Conservation (phyloP, 2,797 vertebrate genomes). For the Scarus forsteni region DNA sequence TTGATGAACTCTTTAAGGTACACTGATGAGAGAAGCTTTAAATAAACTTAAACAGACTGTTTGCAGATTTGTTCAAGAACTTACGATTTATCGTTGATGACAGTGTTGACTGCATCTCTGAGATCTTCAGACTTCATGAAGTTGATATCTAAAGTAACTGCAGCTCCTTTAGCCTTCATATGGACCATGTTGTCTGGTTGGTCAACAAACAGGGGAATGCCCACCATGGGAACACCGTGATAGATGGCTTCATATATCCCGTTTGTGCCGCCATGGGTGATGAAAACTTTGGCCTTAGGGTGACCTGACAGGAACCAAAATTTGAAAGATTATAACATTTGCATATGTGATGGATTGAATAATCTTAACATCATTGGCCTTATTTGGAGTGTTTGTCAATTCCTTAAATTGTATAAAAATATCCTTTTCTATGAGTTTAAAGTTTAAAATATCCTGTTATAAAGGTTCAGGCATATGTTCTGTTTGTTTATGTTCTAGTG, state of each 20-base stretch:
- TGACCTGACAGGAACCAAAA: constrained; percentile 84
- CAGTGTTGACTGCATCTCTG: constrained; percentile 80
- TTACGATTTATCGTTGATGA: constrained; percentile 78
- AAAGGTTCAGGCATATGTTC: too few species aligned
- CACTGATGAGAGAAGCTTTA: too few species aligned
- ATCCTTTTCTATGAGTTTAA: too few species aligned
- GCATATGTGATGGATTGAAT: too few species aligned
- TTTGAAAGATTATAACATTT: not conserved
- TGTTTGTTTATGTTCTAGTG: too few species aligned
- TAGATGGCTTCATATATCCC: constrained; percentile 95
- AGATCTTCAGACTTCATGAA: constrained; percentile 78
- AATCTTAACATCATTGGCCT: too few species aligned
- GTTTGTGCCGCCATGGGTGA: constrained; percentile 88
- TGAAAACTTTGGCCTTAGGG: constrained; percentile 88
- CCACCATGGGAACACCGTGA: constrained; percentile 91
- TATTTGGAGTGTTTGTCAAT: too few species aligned
- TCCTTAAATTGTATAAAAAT: too few species aligned
- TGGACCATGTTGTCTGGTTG: constrained; percentile 90
- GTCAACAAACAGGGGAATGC: constrained; percentile 90
- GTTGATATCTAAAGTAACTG: constrained; percentile 65
- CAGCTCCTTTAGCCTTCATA: constrained; percentile 88
- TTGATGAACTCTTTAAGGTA: not conserved
- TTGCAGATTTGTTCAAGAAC: constrained; percentile 10
- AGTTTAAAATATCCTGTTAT: too few species aligned
- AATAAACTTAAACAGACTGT: too few species aligned